phyloP scores from a whole-genome alignment of 2,797 vertebrate genomes.

The Peromyscus aztecus region DNA sequence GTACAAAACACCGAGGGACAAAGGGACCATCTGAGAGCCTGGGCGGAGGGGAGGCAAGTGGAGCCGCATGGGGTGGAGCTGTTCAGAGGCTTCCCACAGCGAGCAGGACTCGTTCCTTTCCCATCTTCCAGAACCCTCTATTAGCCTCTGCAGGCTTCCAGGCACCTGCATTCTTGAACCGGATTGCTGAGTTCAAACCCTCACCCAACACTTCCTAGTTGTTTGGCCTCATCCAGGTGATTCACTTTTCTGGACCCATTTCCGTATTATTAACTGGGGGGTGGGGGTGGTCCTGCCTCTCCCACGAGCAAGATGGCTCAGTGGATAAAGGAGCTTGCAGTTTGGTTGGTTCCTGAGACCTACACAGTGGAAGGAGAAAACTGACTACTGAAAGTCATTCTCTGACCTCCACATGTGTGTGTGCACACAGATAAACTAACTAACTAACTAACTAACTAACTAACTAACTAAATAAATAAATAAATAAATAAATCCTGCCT shows the following conservation, averaged over 20 bases:
- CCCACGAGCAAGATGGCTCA: neutral
- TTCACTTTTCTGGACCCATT: conserved; percentile 61
- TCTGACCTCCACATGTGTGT: neutral
- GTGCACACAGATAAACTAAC: neutral
- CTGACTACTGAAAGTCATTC: neutral
- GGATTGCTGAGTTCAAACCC: conserved; percentile 26
- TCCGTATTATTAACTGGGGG: neutral
- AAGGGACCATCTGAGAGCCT: conserved; percentile 43
- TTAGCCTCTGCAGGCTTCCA: conserved; percentile 60
- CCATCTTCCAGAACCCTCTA: conserved; percentile 49
- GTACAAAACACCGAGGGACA: conserved; percentile 54
- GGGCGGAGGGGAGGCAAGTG: conserved; percentile 6
- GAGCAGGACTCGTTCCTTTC: conserved; percentile 33
- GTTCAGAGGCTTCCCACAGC: conserved; percentile 56
- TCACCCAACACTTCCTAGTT: conserved; percentile 54
- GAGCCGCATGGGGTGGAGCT: conserved; percentile 48
- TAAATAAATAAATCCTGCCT: neutral
- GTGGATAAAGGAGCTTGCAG: neutral
- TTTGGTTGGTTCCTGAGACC: neutral
- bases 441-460: no score
- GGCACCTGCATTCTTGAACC: conserved; percentile 59
- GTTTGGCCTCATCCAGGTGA: conserved; percentile 51
- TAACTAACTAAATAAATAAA: no score
- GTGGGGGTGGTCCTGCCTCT: neutral
- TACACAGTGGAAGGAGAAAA: neutral